Evolutionary conservation across 1,140 invertebrate species (phyloP), one percentile per base, ranked within the genome.

Genomic region (Calephelis nemesis): DNA sequence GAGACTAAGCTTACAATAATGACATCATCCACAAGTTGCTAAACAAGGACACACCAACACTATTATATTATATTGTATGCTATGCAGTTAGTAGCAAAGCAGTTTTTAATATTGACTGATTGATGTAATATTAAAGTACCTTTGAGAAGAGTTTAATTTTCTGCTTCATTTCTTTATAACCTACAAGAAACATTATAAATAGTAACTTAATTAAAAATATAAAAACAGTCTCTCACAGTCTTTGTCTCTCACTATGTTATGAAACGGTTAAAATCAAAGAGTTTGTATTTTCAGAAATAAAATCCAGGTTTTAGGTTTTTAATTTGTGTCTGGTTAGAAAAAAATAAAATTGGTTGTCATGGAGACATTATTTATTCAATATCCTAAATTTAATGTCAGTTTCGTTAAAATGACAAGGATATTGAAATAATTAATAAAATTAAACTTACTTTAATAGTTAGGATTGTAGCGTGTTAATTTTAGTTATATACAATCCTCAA

Each of bases 91-190:
- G 54, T 30, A 58, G 30, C 19, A 12, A 4, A 58, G 54, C 10
- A 7, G 30, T 39, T 58, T 58, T n/a, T 11, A 58, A 7, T 58
- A 30, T 11, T 15, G 10, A 58, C 30, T 39, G 30, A 40, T 58
- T 5, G 54, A 58, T 7, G 8, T 7, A 45, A 9, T 45, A 7
- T 45, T 7, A 45, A 45, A 7, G 39, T 87, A 87, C 83, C 84
- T 84, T 84, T 15, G 81, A 81, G 70, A 83, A 82, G 62, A 74
- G 63, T 78, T 88, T 78, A 65, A 84, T 65, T 77, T 72, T 87
- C 79, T 84, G 83, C 79, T 89, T 89, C 88, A 90, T 89, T 63
- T 66, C n/a, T 47, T 70, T 69, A 54, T 68, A 74, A 73, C 73
- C 72, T 75, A 72, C 65, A 77, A 71, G 50, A 63, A 40, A 58